Percentiles rank a stretch among this genome's conserved stretches.
Evolutionary conservation across 2,113 vertebrate species (phyloP).

Genomic region (Lasiurus cinereus): DNA sequence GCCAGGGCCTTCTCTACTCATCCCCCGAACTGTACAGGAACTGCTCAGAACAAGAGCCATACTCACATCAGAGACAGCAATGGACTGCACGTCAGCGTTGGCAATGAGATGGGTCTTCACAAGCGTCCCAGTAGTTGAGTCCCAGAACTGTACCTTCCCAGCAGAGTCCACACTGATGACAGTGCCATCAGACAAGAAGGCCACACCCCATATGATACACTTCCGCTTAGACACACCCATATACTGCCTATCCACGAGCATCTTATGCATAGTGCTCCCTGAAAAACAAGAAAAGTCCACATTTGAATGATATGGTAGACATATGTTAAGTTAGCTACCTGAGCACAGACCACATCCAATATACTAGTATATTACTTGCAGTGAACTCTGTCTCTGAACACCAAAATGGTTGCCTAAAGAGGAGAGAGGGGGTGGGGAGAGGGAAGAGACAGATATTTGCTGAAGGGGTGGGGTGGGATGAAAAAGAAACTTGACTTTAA

Average conservation of each 20-base stretch:
- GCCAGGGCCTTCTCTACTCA: background rate
- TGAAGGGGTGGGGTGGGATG: background rate
- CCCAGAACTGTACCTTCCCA: constrained; percentile 97
- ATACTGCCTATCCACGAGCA: constrained; percentile 91
- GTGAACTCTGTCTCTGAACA: background rate
- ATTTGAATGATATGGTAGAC: background rate
- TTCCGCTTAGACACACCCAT: constrained; percentile 83
- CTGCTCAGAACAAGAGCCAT: background rate
- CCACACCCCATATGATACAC: constrained; percentile 94
- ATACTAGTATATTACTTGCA: background rate
- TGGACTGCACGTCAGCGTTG: constrained; percentile 90
- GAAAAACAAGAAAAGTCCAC: background rate
- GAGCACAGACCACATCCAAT: background rate
- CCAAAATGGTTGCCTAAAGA: constrained; percentile 3
- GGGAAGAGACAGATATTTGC: background rate
- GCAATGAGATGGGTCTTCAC: constrained; percentile 90
- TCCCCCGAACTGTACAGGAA: background rate
- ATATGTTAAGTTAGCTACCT: background rate
- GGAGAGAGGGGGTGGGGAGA: background rate
- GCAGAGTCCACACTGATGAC: constrained; percentile 93
- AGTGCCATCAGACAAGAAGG: constrained; percentile 91
- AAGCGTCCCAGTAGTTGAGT: constrained; percentile 91
- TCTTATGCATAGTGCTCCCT: constrained; percentile 90
- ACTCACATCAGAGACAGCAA: constrained; percentile 91
- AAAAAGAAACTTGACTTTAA: constrained; percentile 3